These are phyloP conservation scores for Yponomeuta evonymella DNA, from an alignment of 2,888 invertebrate species.

Conservation along the genomic window DNA sequence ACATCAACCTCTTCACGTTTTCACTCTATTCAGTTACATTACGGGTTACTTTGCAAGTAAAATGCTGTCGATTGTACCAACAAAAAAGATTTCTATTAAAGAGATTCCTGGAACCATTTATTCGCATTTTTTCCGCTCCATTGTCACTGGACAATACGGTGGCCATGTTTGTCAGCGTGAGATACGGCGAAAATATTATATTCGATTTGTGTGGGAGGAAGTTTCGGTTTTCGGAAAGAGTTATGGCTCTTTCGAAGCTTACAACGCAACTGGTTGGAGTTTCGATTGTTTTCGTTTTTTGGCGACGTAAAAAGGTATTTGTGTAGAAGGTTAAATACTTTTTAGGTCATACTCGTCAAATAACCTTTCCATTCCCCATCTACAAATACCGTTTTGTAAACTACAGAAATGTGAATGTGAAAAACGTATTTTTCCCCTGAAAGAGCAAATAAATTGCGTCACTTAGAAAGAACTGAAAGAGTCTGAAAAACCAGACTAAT, in stretches of 20 bases:
- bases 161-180: neutral
- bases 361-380: too few relatives aligned
- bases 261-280: neutral
- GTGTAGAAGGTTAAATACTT: neutral
- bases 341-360: too few relatives aligned
- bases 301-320: neutral
- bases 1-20: too few relatives aligned
- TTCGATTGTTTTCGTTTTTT: neutral
- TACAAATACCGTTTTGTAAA: too few relatives aligned
- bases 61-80: too few relatives aligned
- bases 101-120: neutral
- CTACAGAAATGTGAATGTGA: too few relatives aligned
- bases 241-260: neutral
- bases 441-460: neutral
- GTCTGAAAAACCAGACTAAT: neutral
- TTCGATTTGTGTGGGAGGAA: neutral
- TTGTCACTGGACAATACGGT: neutral
- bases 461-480: neutral
- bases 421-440: neutral
- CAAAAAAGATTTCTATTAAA: too few relatives aligned
- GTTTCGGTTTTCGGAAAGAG: neutral
- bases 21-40: too few relatives aligned
- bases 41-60: too few relatives aligned
- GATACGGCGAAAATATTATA: neutral
- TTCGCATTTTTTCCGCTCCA: neutral